These are phyloP conservation scores for Rachycentron canadum DNA, from an alignment of 2,797 vertebrate species.

Conservation along the genomic window DNA sequence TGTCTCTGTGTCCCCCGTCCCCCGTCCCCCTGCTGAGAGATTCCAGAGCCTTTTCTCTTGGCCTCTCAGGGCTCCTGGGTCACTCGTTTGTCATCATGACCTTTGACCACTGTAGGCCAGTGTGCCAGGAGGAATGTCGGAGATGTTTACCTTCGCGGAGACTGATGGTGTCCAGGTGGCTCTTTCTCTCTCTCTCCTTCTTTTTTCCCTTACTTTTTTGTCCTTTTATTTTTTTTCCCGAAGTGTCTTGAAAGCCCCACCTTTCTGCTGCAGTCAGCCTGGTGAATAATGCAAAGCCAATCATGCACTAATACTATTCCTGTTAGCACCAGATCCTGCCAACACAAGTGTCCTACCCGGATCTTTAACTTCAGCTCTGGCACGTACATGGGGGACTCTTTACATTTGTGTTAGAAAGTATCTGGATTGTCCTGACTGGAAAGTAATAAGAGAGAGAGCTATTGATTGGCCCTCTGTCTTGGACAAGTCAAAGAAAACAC, in stretches of 20 bases:
- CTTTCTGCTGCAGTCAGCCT: conserved; percentile 35
- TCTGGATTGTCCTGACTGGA: conserved; percentile 59
- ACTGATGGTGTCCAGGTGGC: conserved; percentile 99
- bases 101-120: conserved; percentile 95
- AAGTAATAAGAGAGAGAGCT: conserved; percentile 55
- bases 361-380: conserved; percentile 19
- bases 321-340: background rate
- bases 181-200: conserved; percentile 53
- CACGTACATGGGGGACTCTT: conserved; percentile 14
- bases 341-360: background rate
- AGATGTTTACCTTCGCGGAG: conserved; percentile 96
- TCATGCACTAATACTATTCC: conserved; percentile 8
- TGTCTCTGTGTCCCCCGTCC: conserved; percentile 72
- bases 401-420: conserved; percentile 42
- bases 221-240: conserved; percentile 63
- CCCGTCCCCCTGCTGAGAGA: conserved; percentile 90
- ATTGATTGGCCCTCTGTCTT: conserved; percentile 74
- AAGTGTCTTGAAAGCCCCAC: conserved; percentile 58
- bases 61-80: conserved; percentile 92
- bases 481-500: conserved; percentile 54
- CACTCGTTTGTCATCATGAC: conserved; percentile 95
- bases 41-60: conserved; percentile 94
- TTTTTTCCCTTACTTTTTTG: conserved; percentile 54
- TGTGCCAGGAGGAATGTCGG: conserved; percentile 94
- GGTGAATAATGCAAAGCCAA: conserved; percentile 44